Percentiles rank a stretch among this genome's conserved stretches.
Evolutionary conservation across 2,888 invertebrate genomes (phyloP).

Genomic region (Agelastica alni): DNA sequence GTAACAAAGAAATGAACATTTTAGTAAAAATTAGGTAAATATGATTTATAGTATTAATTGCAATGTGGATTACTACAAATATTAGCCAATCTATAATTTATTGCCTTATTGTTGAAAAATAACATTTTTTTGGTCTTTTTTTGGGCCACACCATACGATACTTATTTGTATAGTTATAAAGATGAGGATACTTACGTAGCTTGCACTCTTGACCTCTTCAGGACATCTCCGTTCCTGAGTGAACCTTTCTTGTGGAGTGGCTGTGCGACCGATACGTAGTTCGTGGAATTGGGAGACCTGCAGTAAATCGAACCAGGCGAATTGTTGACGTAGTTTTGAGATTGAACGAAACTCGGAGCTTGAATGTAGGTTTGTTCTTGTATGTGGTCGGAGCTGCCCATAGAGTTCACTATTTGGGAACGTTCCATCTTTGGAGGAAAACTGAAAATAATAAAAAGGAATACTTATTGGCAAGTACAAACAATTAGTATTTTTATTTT

Average conservation of each 20-base stretch:
- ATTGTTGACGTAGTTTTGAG: conserved; percentile 52
- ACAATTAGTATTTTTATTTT: too few relatives aligned
- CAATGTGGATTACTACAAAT: too few relatives aligned
- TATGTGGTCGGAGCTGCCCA: conserved; percentile 51
- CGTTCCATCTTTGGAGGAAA: conserved; percentile 57
- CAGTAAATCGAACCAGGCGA: conserved; percentile 51
- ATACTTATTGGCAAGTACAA: too few relatives aligned
- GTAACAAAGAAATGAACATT: too few relatives aligned
- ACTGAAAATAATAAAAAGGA: conserved; percentile 52
- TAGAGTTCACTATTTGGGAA: conserved; percentile 52
- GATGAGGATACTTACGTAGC: conserved; percentile 65
- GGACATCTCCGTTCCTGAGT: conserved; percentile 66
- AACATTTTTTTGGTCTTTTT: too few relatives aligned
- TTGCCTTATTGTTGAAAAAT: too few relatives aligned
- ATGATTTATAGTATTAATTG: too few relatives aligned
- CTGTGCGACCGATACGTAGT: conserved; percentile 55
- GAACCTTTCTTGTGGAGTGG: conserved; percentile 68
- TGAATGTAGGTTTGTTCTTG: conserved; percentile 57
- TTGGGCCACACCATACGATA: too few relatives aligned
- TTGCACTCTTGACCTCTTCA: conserved; percentile 69
- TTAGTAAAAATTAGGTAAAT: too few relatives aligned
- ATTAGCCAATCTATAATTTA: too few relatives aligned
- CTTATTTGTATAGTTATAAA: too few relatives aligned
- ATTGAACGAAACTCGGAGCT: conserved; percentile 55
- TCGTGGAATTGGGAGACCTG: conserved; percentile 51